Conservation (phyloP, 2,797 vertebrate genomes). For the Peromyscus eremicus region DNA sequence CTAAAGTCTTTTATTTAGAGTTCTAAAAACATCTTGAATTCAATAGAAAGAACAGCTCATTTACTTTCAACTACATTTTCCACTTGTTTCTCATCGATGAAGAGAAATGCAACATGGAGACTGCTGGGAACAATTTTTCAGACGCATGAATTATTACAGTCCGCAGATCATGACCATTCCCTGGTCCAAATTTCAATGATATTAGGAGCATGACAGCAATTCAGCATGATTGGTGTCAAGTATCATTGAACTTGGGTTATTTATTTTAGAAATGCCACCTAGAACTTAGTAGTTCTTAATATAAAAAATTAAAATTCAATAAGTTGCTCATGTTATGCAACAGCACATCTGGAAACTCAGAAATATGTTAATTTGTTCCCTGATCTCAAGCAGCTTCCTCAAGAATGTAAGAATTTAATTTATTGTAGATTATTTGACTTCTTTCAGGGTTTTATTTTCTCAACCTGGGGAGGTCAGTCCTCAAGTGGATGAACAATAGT, state of each 20-base stretch:
- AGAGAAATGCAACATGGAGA: conserved; percentile 45
- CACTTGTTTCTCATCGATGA: conserved; percentile 66
- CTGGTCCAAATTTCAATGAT: conserved; percentile 43
- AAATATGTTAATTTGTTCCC: conserved; percentile 65
- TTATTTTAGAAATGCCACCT: not conserved
- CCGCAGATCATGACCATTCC: not conserved
- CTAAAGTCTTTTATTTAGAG: conserved; percentile 79
- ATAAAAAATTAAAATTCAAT: conserved; percentile 48
- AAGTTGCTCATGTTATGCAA: not conserved
- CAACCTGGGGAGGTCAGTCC: conserved; percentile 67
- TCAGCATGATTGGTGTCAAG: conserved; percentile 18
- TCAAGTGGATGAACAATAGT: conserved; percentile 53
- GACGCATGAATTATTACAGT: conserved; percentile 21
- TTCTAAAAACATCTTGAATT: conserved; percentile 82
- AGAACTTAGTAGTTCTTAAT: conserved; percentile 32
- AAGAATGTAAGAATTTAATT: conserved; percentile 72
- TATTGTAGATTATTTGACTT: conserved; percentile 74
- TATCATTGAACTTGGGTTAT: conserved; percentile 12
- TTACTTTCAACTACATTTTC: conserved; percentile 79
- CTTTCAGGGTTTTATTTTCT: conserved; percentile 73
- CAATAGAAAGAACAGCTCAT: conserved; percentile 72
- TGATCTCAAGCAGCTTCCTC: conserved; percentile 65
- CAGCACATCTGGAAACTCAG: conserved; percentile 62
- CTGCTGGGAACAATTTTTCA: not conserved
- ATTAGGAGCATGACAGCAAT: conserved; percentile 4